phyloP scores from a whole-genome alignment of 2,113 vertebrate species.

The Motacilla tschutschensis region DNA sequence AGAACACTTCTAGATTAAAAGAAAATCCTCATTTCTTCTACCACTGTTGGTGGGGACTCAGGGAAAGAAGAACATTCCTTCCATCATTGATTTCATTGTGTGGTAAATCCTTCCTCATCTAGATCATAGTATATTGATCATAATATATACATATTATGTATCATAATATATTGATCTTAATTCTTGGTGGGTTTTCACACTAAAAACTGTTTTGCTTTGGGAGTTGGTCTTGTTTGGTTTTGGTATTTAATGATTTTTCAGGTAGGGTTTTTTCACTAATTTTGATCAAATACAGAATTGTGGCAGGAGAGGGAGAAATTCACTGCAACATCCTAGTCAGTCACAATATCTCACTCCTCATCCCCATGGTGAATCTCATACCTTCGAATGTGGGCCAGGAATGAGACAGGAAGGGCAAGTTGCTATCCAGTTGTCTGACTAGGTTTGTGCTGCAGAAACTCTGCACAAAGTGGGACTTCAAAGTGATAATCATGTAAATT shows the following conservation, averaged over 20 bases:
- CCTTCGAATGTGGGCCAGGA: not conserved
- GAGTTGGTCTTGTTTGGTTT: not conserved
- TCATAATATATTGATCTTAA: not conserved
- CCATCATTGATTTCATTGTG: not conserved
- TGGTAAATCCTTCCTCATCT: not conserved
- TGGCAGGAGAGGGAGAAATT: not conserved
- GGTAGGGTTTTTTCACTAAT: not conserved
- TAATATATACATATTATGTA: not conserved
- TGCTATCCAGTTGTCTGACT: not conserved
- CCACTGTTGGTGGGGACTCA: not conserved
- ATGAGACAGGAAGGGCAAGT: not conserved
- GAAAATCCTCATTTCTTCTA: not conserved
- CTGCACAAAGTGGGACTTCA: not conserved
- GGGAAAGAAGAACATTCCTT: constrained; percentile 9
- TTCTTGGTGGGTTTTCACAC: not conserved
- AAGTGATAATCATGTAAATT: not conserved
- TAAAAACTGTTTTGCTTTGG: not conserved
- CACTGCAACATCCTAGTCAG: not conserved
- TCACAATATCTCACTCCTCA: not conserved
- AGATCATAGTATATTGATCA: not conserved
- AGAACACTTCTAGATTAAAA: constrained; percentile 22
- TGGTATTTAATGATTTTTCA: not conserved
- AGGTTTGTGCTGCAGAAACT: not conserved
- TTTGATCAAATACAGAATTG: not conserved
- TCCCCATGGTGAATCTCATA: not conserved